Evolutionary conservation across 23 tunicate genomes (phyloP), one percentile per base, ranked within the genome.

Genomic region (Botrylloides violaceus): DNA sequence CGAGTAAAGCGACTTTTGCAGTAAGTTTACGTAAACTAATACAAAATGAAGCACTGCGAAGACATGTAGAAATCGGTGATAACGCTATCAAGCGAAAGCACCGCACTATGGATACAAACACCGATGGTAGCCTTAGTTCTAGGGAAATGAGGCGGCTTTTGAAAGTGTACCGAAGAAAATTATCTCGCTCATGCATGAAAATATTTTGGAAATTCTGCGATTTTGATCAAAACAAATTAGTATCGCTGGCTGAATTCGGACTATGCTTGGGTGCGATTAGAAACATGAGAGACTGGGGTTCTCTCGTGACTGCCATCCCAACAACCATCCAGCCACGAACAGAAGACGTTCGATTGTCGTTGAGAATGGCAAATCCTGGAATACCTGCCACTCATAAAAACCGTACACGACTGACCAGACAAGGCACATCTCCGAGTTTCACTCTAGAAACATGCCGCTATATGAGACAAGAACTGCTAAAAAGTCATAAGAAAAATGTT

Each of bases 191-290:
- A 43, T 68, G 74, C 47, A 68, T 43, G 6, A 35, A 36, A 43
- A 36, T 23, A 25, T 68, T 68, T 43, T 32, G 36, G 74, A 43
- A 39, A 4, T 68, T 37, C n/a, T 68, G 74, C 47, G 74, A 68
- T 43, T 25, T 37, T 7, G 28, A 68, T 68, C 28, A 68, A 19
- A 43, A 68, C 37, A 1, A 43, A 35, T 32, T 32, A 28, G 32
- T 68, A 4, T 68, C 74, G 6, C 49, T 32, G 5, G 23, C 27
- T 24, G 74, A 68, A 3, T 68, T 39, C 31, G 37, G 58, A 27
- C 24, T 68, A 39, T 68, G 74, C n/a, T 43, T 68, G 21, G 70
- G 70, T 19, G 53, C 53, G 53, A 43, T 43, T 7, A 9, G 12
- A 43, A 43, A 43, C 53, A 43, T 43, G 53, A 43, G 15, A 43